A percentile compares a stretch with the other conserved stretches of the same genome.
Conservation (phyloP, 2,797 vertebrate species). For the Tinamus major region DNA sequence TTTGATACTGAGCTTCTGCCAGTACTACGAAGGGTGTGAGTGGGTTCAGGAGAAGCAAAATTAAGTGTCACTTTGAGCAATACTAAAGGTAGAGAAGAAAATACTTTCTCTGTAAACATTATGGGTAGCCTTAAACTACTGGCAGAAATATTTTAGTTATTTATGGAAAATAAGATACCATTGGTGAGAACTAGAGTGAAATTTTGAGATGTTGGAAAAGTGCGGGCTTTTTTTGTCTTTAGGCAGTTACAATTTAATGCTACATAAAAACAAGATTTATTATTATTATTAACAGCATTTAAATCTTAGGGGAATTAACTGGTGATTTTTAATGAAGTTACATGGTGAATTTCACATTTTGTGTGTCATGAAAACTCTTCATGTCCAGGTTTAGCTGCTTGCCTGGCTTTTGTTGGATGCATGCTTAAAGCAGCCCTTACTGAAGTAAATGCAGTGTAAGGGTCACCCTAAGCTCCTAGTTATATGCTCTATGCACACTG, state of each 20-base stretch:
- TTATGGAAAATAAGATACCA: background rate
- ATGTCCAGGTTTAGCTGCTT: background rate
- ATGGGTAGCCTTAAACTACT: background rate
- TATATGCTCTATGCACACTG: background rate
- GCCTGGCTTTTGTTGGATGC: background rate
- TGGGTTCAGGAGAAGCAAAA: background rate
- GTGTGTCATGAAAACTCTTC: background rate
- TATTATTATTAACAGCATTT: background rate
- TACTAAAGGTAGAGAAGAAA: background rate
- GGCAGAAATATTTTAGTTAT: background rate
- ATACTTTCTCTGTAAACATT: background rate
- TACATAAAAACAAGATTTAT: background rate
- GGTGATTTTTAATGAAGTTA: background rate
- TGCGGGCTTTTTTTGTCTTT: background rate
- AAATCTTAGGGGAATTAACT: background rate
- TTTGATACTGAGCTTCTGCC: constrained; percentile 17
- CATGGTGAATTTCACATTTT: background rate
- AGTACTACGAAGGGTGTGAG: background rate
- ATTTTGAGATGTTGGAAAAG: background rate
- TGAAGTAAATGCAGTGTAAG: background rate
- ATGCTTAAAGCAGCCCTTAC: background rate
- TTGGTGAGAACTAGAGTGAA: background rate
- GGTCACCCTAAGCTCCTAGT: background rate
- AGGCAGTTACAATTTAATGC: background rate
- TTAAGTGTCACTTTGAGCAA: background rate